Base-by-base conservation (phyloP, 2,797 vertebrate genomes). In the Tamandua tetradactyla region DNA sequence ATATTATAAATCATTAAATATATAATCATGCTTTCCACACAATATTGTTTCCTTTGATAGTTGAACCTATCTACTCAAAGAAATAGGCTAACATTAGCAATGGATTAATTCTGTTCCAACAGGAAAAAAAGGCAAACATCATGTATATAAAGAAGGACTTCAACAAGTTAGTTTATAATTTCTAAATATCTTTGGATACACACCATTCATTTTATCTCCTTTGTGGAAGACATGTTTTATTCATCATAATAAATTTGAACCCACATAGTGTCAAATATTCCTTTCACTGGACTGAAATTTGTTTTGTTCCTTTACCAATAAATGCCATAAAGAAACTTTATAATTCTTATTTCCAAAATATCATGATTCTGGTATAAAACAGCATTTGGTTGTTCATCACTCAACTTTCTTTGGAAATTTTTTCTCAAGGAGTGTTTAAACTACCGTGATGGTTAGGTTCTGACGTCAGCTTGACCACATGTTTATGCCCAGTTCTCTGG, bases 291-390 rank as follows among this genome's bases (percentile, higher is more conserved):
- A 55, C 22, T 78, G 49, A 76, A 84, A 66, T 82, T 80, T 87
- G 40, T 47, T 83, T 86, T 93, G 18, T 81, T 87, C 8, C 10
- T 57, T 69, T 90, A 66, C 35, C 69, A 95, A 95, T 68, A 86
- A 94, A 83, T 59, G 10, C 44, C 35, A 22, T 66, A 64, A 94
- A 88, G 64, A 64, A 90, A 22, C 20, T 74, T 92, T 71, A 71
- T 40, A 35, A 83, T 79, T 92, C 40, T 89, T 83, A 88, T 87
- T 93, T 90, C 25, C 42, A 61, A 94, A 95, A 75, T 71, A 10
- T 57, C n/a, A 10, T 22, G 2, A 37, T 74, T 83, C 18, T 72
- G 9, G 17, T 93, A 37, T 72, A 37, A 90, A 87, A 27, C 59
- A 64, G n/a, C 14, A 1, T 35, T 55, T 30, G 8, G 25, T 74